These are phyloP conservation scores for Reticulitermes speratus DNA, from an alignment of 1,140 invertebrate species.

Conservation along the genomic window DNA sequence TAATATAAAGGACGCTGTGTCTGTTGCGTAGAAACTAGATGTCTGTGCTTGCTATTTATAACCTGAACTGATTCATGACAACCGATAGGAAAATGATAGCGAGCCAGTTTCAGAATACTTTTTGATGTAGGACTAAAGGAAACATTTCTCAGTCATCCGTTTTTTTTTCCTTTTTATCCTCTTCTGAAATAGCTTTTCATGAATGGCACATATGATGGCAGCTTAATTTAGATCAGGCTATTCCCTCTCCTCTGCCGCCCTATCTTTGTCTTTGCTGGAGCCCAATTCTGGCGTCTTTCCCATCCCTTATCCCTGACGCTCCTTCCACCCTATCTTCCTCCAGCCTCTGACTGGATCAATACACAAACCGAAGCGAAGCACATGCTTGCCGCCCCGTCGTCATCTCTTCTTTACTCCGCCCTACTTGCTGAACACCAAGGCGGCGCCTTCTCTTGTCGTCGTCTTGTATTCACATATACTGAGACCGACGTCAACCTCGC, in stretches of 20 bases:
- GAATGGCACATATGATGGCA: background rate
- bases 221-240: background rate
- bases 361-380: conserved; percentile 1
- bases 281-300: background rate
- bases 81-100: background rate
- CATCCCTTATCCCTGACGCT: background rate
- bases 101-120: background rate
- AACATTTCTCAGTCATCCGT: background rate
- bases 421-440: background rate
- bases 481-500: background rate
- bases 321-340: conserved; percentile 3
- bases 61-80: background rate
- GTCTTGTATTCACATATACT: background rate
- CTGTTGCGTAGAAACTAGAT: background rate
- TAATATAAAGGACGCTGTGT: background rate
- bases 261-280: background rate
- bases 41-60: background rate
- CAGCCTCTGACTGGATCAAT: conserved; percentile 14
- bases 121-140: background rate
- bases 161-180: background rate
- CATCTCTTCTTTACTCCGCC: background rate
- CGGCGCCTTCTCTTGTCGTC: background rate
- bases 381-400: background rate
- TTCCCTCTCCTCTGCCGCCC: background rate
- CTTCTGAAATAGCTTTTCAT: background rate